phyloP scores from a whole-genome alignment of 2,797 vertebrate species.

The Rhodeus uyekii region DNA sequence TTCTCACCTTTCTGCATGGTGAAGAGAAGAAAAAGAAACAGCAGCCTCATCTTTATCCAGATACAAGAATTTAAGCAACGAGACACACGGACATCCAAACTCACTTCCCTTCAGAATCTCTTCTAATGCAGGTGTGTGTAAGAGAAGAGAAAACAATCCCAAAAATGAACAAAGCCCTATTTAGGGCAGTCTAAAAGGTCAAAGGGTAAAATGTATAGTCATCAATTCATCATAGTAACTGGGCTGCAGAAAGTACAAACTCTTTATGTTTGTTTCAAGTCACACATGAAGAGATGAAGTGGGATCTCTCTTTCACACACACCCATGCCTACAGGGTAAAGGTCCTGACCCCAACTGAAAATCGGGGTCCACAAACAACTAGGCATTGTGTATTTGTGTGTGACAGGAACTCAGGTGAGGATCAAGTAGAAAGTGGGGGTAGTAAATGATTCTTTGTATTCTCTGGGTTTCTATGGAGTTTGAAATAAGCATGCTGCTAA shows the following conservation, averaged over 20 bases:
- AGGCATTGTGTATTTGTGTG: constrained; percentile 27
- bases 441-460: constrained; percentile 54
- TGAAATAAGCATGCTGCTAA: neutral
- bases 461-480: neutral
- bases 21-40: constrained; percentile 20
- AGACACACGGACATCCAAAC: neutral
- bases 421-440: constrained; percentile 24
- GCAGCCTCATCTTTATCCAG: constrained; percentile 29
- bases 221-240: constrained; percentile 42
- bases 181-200: constrained; percentile 44
- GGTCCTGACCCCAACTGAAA: constrained; percentile 20
- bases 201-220: constrained; percentile 32
- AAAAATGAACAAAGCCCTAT: constrained; percentile 48
- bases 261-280: constrained; percentile 28
- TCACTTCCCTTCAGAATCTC: constrained; percentile 10
- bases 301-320: neutral
- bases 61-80: neutral
- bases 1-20: constrained; percentile 30
- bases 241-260: constrained; percentile 14
- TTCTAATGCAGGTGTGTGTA: constrained; percentile 29
- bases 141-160: constrained; percentile 4
- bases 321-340: neutral
- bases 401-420: constrained; percentile 28
- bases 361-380: neutral
- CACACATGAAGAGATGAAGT: constrained; percentile 18